Evolutionary conservation across 2,888 invertebrate species (phyloP).

Genomic region (Phragmatobia fuliginosa): DNA sequence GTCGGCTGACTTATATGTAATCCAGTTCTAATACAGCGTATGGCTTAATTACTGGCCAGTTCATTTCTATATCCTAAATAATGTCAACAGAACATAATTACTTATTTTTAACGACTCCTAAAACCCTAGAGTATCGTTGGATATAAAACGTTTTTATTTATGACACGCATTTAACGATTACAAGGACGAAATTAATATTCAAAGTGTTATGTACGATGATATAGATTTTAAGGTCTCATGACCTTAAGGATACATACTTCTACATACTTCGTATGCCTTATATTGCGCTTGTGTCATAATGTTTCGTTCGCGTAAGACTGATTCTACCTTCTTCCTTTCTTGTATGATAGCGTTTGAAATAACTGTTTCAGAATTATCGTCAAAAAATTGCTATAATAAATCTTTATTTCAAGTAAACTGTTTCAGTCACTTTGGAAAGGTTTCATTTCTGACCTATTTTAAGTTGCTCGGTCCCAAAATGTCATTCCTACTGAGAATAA

Average conservation of each 20-base stretch:
- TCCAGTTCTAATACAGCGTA: background rate
- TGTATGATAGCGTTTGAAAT: too few relatives aligned
- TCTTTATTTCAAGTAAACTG: too few relatives aligned
- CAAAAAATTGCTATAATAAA: too few relatives aligned
- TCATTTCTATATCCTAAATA: background rate
- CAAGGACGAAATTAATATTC: constrained; percentile 52
- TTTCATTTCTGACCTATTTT: too few relatives aligned
- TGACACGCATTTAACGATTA: constrained; percentile 24
- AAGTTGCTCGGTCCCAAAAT: too few relatives aligned
- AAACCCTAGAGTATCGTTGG: constrained; percentile 3
- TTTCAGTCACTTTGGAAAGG: too few relatives aligned
- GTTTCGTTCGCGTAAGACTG: background rate
- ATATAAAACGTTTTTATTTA: constrained; percentile 9
- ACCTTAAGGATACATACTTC: constrained; percentile 33
- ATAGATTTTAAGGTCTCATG: constrained; percentile 34
- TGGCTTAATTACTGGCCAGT: background rate
- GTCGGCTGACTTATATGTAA: background rate
- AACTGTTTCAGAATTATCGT: background rate
- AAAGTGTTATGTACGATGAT: constrained; percentile 35
- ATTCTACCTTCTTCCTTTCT: background rate
- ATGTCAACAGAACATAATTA: background rate
- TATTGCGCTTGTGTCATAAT: background rate
- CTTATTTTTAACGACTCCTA: background rate
- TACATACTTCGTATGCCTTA: constrained; percentile 15
- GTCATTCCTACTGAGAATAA: too few relatives aligned